These are phyloP conservation scores for Eremobia ochroleuca DNA, from an alignment of 2,888 invertebrate genomes.

Conservation along the genomic window DNA sequence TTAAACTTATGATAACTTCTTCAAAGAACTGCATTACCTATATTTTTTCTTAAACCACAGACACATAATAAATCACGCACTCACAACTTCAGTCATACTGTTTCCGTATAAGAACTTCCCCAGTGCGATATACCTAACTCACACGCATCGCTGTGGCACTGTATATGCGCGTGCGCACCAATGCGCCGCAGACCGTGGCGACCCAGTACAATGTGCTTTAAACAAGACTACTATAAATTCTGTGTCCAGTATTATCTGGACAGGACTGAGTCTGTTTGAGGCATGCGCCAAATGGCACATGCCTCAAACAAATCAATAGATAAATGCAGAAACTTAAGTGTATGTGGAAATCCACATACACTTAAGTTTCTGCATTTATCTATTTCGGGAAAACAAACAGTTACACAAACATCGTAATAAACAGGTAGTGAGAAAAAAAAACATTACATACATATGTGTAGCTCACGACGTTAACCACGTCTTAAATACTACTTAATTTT, in stretches of 20 bases:
- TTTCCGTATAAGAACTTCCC: slow-evolving; percentile 58
- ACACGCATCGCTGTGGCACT: slow-evolving; percentile 39
- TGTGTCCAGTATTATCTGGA: slow-evolving; percentile 19
- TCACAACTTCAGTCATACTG: slow-evolving; percentile 37
- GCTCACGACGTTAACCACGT: too few species aligned
- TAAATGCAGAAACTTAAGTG: too few species aligned
- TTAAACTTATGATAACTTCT: not conserved
- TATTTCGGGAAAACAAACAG: too few species aligned
- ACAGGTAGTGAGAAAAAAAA: too few species aligned
- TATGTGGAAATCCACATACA: too few species aligned
- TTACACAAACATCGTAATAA: too few species aligned
- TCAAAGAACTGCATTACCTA: not conserved
- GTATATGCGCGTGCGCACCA: slow-evolving; percentile 19
- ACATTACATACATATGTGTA: too few species aligned
- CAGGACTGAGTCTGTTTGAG: too few species aligned
- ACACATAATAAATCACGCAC: slow-evolving; percentile 36
- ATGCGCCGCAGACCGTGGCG: slow-evolving; percentile 52
- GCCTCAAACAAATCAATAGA: too few species aligned
- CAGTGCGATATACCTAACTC: slow-evolving; percentile 40
- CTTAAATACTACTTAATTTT: too few species aligned
- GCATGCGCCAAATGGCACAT: too few species aligned
- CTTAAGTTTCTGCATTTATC: too few species aligned
- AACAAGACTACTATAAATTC: slow-evolving; percentile 44
- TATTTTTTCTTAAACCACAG: slow-evolving; percentile 7
- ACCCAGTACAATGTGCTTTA: slow-evolving; percentile 54